Percentiles rank a stretch among this genome's conserved stretches.
phyloP scores from a whole-genome alignment of 2,888 invertebrate genomes.

The Epiblema foenella region DNA sequence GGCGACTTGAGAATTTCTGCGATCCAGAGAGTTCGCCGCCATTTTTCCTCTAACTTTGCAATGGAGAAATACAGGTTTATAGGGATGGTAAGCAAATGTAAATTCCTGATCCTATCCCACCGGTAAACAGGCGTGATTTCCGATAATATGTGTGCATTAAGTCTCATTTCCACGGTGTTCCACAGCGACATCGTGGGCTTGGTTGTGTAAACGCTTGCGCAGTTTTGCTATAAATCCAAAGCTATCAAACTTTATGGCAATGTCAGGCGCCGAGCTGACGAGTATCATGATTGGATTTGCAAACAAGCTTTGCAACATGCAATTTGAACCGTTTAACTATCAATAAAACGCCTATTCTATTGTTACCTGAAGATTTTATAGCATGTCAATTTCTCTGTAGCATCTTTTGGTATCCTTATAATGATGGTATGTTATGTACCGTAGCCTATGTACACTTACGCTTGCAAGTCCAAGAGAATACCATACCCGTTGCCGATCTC shows the following conservation, averaged over 20 bases:
- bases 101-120: too few relatives aligned
- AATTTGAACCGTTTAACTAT: slow-evolving; percentile 54
- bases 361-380: slow-evolving; percentile 27
- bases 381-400: slow-evolving; percentile 25
- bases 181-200: slow-evolving; percentile 47
- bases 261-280: slow-evolving; percentile 71
- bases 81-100: too few relatives aligned
- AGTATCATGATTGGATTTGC: slow-evolving; percentile 67
- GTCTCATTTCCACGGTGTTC: background rate
- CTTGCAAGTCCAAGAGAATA: too few relatives aligned
- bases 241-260: slow-evolving; percentile 77
- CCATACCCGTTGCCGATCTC: too few relatives aligned
- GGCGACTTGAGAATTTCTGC: too few relatives aligned
- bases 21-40: too few relatives aligned
- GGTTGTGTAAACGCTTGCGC: slow-evolving; percentile 46
- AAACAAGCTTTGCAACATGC: slow-evolving; percentile 66
- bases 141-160: background rate
- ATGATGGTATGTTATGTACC: too few relatives aligned
- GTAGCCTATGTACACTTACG: too few relatives aligned
- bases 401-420: slow-evolving; percentile 15
- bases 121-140: too few relatives aligned
- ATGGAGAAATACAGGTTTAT: too few relatives aligned
- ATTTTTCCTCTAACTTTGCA: too few relatives aligned
- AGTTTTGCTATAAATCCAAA: slow-evolving; percentile 56
- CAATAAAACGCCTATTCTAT: slow-evolving; percentile 46